Conservation (phyloP, 2,113 vertebrate species). For the Myotis yumanensis region DNA sequence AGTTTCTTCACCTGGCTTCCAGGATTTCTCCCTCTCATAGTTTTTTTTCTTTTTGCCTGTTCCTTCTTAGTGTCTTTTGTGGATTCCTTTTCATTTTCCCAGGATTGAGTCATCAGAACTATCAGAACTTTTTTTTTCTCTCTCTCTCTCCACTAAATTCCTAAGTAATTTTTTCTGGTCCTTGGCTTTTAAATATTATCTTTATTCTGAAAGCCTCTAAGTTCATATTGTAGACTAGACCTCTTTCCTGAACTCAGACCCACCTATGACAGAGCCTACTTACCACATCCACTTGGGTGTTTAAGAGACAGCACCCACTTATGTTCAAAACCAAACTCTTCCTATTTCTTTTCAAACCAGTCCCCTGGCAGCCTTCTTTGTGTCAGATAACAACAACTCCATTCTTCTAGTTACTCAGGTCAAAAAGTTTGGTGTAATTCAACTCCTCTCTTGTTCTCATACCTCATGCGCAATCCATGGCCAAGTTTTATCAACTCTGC, state of each 20-base stretch:
- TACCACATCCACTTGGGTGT: neutral
- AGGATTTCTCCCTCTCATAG: neutral
- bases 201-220: slow-evolving; percentile 32
- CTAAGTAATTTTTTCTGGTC: neutral
- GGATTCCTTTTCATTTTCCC: neutral
- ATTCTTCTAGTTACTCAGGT: neutral
- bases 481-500: neutral
- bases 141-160: neutral
- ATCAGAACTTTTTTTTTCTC: neutral
- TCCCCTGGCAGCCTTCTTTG: neutral
- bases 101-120: neutral
- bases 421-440: neutral
- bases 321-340: neutral
- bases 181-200: neutral
- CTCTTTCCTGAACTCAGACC: slow-evolving; percentile 11
- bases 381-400: neutral
- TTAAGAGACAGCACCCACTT: neutral
- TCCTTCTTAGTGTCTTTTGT: neutral
- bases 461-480: neutral
- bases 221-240: neutral
- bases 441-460: slow-evolving; percentile 1
- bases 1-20: neutral
- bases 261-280: neutral
- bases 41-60: neutral
- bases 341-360: neutral